Percentiles rank a stretch among this genome's conserved stretches.
phyloP scores from a whole-genome alignment of 2,113 vertebrate genomes.

The Myotis brandtii region DNA sequence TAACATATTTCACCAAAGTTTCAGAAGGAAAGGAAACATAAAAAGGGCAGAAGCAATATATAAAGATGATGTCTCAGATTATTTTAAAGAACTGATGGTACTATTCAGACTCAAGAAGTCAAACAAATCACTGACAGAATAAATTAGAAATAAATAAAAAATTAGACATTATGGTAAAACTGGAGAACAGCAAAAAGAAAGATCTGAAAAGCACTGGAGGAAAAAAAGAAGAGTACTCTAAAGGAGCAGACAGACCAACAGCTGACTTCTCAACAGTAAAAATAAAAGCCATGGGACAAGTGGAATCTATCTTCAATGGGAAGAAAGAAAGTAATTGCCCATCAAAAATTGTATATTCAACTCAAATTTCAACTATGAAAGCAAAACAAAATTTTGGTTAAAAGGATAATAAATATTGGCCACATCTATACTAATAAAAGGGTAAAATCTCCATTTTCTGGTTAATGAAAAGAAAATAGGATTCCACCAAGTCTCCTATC shows the following conservation, averaged over 20 bases:
- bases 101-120: not conserved
- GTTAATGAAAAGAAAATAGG: no score
- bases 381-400: not conserved
- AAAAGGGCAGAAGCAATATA: not conserved
- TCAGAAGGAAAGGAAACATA: not conserved
- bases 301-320: not conserved
- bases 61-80: not conserved
- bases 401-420: not conserved
- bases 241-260: not conserved
- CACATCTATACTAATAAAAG: no score
- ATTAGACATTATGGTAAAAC: not conserved
- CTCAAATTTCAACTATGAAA: not conserved
- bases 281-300: not conserved
- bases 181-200: not conserved
- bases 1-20: not conserved
- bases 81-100: not conserved
- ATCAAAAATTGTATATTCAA: not conserved
- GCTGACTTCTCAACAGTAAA: not conserved
- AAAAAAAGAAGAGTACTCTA: not conserved
- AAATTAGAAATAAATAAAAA: not conserved
- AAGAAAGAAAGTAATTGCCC: not conserved
- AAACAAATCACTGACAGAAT: not conserved
- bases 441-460: no score
- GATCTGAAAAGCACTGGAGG: not conserved
- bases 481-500: no score